phyloP scores from a whole-genome alignment of 2,113 vertebrate species.

The Neopipo cinnamomea region DNA sequence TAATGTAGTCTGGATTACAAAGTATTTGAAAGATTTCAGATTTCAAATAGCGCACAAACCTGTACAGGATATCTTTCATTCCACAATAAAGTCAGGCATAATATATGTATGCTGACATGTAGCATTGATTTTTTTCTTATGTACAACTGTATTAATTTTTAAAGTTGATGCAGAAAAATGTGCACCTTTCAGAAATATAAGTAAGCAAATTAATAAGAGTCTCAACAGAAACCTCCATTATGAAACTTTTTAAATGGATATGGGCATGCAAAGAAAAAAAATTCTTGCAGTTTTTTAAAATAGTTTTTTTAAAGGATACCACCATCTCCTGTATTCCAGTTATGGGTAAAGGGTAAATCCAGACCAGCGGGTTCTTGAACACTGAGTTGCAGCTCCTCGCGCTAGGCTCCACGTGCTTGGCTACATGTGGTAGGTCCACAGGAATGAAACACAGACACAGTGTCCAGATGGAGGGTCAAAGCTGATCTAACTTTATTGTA shows the following conservation, averaged over 20 bases:
- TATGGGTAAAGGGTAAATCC: too few species aligned
- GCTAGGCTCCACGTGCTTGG: too few species aligned
- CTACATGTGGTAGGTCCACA: too few species aligned
- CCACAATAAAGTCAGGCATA: slow-evolving; percentile 5
- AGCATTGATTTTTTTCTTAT: slow-evolving; percentile 55
- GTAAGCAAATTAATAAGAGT: slow-evolving; percentile 10
- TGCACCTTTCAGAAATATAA: slow-evolving; percentile 22
- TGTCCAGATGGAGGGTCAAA: too few species aligned
- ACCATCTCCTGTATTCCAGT: too few species aligned
- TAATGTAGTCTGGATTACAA: background rate
- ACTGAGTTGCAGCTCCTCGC: too few species aligned
- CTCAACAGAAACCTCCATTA: background rate
- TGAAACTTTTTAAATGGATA: background rate
- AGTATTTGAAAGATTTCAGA: background rate
- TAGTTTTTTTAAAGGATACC: background rate
- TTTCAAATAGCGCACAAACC: background rate
- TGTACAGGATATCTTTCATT: slow-evolving; percentile 13
- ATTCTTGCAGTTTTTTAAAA: background rate
- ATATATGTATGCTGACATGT: slow-evolving; percentile 22
- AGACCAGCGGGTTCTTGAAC: too few species aligned
- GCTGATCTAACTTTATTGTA: too few species aligned
- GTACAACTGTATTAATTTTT: slow-evolving; percentile 53
- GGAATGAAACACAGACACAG: too few species aligned
- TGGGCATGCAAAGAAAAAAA: background rate
- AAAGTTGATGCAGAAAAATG: slow-evolving; percentile 45